Conservation (phyloP, 2,888 invertebrate genomes). For the Caenorhabditis auriculariae region DNA sequence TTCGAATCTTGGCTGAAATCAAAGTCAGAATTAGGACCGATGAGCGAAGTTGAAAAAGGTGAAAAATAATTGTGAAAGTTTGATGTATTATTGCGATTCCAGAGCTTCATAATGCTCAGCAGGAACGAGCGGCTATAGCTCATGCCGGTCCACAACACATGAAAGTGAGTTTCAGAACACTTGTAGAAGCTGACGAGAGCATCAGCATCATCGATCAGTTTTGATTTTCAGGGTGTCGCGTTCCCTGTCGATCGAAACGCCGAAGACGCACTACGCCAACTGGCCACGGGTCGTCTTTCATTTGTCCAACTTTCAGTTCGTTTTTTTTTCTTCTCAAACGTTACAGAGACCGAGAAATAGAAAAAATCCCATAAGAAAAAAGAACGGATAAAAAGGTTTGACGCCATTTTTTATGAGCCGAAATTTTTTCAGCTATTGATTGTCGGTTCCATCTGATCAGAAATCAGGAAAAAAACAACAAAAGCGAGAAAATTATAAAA, state of each 20-base stretch:
- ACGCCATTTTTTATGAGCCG: too few species aligned
- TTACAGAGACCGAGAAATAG: too few species aligned
- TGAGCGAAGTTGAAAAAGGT: slow-evolving; percentile 73
- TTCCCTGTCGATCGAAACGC: slow-evolving; percentile 84
- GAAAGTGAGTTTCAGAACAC: slow-evolving; percentile 63
- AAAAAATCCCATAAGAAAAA: too few species aligned
- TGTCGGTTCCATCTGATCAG: too few species aligned
- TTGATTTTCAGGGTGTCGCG: slow-evolving; percentile 77
- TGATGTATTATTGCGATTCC: slow-evolving; percentile 1
- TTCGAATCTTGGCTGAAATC: slow-evolving; percentile 79
- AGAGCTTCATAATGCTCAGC: slow-evolving; percentile 45
- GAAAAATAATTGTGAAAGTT: not conserved
- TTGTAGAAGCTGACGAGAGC: too few species aligned
- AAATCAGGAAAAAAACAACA: too few species aligned
- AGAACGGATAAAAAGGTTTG: too few species aligned
- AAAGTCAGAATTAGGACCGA: slow-evolving; percentile 81
- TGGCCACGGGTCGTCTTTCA: slow-evolving; percentile 77
- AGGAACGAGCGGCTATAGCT: slow-evolving; percentile 40
- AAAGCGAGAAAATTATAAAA: too few species aligned
- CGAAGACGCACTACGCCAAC: slow-evolving; percentile 75
- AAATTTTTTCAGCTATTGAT: too few species aligned
- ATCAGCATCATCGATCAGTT: too few species aligned
- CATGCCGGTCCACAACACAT: slow-evolving; percentile 63
- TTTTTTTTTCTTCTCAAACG: too few species aligned
- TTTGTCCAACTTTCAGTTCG: slow-evolving; percentile 82